A percentile compares a stretch with the other conserved stretches of the same genome.
phyloP scores from a whole-genome alignment of 1,140 invertebrate species.

The Leptonema lineaticorne region DNA sequence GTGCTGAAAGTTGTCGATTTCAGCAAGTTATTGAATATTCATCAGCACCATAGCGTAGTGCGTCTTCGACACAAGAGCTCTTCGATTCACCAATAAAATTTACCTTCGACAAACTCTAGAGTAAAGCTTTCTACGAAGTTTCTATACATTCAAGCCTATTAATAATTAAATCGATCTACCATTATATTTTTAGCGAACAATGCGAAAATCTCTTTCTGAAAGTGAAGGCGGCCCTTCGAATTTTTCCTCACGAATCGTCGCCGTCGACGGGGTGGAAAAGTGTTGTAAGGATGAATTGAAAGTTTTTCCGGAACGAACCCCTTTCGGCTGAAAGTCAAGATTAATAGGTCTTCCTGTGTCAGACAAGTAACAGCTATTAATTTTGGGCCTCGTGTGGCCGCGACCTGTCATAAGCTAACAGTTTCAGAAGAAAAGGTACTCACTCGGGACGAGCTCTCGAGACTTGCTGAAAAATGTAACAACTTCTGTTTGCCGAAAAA shows the following conservation, averaged over 20 bases:
- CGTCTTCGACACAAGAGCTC: constrained; percentile 31
- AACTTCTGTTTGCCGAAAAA: not conserved
- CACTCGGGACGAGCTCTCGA: not conserved
- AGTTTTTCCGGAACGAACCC: not conserved
- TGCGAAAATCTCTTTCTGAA: too few relatives aligned
- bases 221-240: not conserved
- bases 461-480: not conserved
- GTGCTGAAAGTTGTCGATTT: constrained; percentile 41
- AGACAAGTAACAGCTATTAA: constrained; percentile 14
- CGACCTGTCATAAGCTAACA: constrained; percentile 9
- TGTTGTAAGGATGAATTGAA: not conserved
- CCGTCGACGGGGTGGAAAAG: not conserved
- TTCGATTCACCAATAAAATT: constrained; percentile 2
- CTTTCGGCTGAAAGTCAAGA: not conserved
- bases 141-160: constrained; percentile 26
- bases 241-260: not conserved
- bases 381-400: not conserved
- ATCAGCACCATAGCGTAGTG: constrained; percentile 33
- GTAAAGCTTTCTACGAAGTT: not conserved
- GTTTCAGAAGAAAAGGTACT: not conserved
- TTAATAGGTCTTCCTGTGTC: constrained; percentile 6
- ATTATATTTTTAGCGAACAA: too few relatives aligned
- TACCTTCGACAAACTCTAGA: not conserved
- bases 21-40: constrained; percentile 40
- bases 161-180: constrained; percentile 27